phyloP scores from a whole-genome alignment of 2,797 vertebrate genomes.

The Pitangus sulphuratus region DNA sequence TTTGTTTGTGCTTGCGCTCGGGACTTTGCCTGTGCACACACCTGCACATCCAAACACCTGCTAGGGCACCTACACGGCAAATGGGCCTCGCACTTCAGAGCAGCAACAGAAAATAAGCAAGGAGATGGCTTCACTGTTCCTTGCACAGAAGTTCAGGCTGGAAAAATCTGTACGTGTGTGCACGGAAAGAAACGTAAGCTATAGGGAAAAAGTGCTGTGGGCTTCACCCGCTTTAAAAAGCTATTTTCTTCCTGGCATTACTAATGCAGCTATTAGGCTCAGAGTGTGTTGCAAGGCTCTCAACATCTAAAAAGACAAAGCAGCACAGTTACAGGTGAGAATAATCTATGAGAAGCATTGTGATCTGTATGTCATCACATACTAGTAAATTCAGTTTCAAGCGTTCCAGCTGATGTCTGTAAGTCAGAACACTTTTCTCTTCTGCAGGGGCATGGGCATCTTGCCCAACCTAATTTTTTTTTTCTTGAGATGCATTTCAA shows the following conservation, averaged over 20 bases:
- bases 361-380: not conserved
- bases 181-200: not conserved
- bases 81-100: not conserved
- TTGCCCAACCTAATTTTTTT: not conserved
- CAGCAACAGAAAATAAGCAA: not conserved
- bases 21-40: constrained; percentile 16
- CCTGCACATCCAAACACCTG: constrained; percentile 44
- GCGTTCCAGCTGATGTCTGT: not conserved
- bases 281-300: not conserved
- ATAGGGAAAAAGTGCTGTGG: not conserved
- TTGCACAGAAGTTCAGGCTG: not conserved
- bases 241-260: not conserved
- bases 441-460: not conserved
- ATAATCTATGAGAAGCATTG: not conserved
- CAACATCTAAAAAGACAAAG: not conserved
- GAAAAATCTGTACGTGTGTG: not conserved
- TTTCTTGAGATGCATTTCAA: not conserved
- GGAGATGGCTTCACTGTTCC: not conserved
- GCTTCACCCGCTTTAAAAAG: not conserved
- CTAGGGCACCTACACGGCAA: not conserved
- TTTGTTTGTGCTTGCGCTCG: not conserved
- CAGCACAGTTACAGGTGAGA: not conserved
- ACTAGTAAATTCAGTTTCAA: not conserved
- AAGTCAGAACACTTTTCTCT: not conserved
- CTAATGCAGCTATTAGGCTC: not conserved